A percentile compares a stretch with the other conserved stretches of the same genome.
Conservation (phyloP, 1,140 invertebrate genomes). For the Daktulosphaira vitifoliae region DNA sequence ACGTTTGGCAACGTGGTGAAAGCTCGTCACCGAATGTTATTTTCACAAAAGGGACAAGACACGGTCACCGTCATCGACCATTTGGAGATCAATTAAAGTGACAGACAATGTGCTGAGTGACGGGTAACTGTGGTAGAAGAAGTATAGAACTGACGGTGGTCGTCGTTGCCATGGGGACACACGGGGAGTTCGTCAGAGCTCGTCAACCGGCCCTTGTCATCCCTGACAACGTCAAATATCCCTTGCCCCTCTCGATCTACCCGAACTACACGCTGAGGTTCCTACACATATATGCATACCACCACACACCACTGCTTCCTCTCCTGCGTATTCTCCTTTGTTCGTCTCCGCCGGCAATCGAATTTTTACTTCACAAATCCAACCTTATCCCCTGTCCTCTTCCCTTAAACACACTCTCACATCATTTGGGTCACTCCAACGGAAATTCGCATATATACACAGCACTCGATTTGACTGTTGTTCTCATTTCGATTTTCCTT, state of each 20-base stretch:
- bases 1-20: slow-evolving; percentile 25
- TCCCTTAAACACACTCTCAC: no score
- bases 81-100: slow-evolving; percentile 34
- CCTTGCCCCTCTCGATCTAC: background rate
- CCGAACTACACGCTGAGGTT: no score
- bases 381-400: slow-evolving; percentile 1
- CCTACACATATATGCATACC: no score
- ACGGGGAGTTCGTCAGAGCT: slow-evolving; percentile 31
- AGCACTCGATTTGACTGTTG: no score
- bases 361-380: slow-evolving; percentile 29
- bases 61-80: slow-evolving; percentile 9
- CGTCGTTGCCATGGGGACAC: slow-evolving; percentile 20
- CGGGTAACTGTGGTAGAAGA: no score
- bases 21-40: slow-evolving; percentile 25
- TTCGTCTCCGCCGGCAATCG: slow-evolving; percentile 16
- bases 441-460: no score
- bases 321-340: slow-evolving; percentile 10
- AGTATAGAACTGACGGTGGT: no score
- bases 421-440: no score
- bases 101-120: slow-evolving; percentile 26
- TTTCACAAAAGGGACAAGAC: slow-evolving; percentile 33
- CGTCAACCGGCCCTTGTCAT: slow-evolving; percentile 34
- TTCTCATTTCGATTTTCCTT: no score
- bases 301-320: no score
- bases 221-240: slow-evolving; percentile 33